Conservation (phyloP, 2,113 vertebrate genomes). For the Psammodynastes pulverulentus region DNA sequence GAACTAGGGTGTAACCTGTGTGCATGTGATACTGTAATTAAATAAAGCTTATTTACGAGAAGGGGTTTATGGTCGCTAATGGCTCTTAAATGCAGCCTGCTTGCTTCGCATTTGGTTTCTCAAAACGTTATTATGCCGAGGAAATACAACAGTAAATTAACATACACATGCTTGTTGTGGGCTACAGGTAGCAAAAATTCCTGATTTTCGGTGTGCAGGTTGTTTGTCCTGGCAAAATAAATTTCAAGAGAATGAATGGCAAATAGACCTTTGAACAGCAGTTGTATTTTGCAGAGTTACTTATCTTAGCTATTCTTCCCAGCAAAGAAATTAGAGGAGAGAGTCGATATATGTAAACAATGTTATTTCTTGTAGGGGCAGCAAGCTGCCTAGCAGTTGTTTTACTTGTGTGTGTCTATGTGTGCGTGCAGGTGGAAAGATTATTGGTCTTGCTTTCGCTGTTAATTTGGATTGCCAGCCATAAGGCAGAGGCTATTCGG, state of each 20-base stretch:
- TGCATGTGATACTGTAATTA: background rate
- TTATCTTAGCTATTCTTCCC: conserved; percentile 54
- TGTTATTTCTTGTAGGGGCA: conserved; percentile 64
- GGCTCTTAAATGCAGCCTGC: conserved; percentile 16
- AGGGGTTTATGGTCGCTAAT: conserved; percentile 20
- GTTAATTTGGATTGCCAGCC: conserved; percentile 76
- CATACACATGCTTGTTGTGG: background rate
- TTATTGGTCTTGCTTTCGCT: conserved; percentile 65
- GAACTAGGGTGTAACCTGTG: conserved; percentile 1
- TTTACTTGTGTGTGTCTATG: conserved; percentile 55
- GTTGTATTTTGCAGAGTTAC: conserved; percentile 46
- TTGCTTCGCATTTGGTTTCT: background rate
- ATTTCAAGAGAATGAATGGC: conserved; percentile 66
- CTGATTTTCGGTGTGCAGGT: conserved; percentile 32
- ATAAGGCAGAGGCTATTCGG: conserved; percentile 65
- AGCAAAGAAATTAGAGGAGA: conserved; percentile 59
- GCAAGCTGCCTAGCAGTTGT: conserved; percentile 74
- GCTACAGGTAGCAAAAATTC: conserved; percentile 46
- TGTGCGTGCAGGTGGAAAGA: conserved; percentile 9
- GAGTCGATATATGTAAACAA: conserved; percentile 54
- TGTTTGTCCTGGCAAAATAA: conserved; percentile 53
- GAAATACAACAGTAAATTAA: conserved; percentile 35
- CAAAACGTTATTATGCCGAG: background rate
- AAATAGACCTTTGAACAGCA: conserved; percentile 59
- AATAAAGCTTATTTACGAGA: conserved; percentile 18